Percentiles rank a stretch among this genome's conserved stretches.
Conservation (phyloP, 2,113 vertebrate genomes). For the Centropus bengalensis region DNA sequence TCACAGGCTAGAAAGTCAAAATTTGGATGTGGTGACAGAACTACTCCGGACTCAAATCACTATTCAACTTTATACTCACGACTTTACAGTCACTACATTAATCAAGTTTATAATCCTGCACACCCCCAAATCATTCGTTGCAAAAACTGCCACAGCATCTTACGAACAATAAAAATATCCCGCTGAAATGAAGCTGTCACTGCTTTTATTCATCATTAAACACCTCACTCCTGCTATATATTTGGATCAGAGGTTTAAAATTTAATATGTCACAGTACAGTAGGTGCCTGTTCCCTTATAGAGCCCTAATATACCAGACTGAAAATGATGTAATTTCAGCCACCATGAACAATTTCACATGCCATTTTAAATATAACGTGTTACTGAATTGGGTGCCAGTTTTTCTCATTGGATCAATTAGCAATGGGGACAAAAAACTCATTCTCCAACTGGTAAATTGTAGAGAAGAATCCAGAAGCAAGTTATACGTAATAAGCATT, state of each 20-base stretch:
- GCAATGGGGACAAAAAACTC: constrained; percentile 44
- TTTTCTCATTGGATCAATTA: constrained; percentile 66
- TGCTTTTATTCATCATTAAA: constrained; percentile 17
- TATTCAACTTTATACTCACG: not conserved
- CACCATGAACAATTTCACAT: constrained; percentile 38
- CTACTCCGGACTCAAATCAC: not conserved
- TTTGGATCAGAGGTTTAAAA: constrained; percentile 52
- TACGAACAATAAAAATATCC: not conserved
- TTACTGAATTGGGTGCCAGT: constrained; percentile 48
- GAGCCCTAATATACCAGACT: constrained; percentile 29
- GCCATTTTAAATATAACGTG: constrained; percentile 60
- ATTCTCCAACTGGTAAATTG: constrained; percentile 65
- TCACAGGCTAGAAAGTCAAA: not conserved
- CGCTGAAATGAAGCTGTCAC: not conserved
- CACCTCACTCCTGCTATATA: not conserved
- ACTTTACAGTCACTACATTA: too few species aligned
- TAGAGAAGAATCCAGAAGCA: constrained; percentile 53
- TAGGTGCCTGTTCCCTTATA: constrained; percentile 37
- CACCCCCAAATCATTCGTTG: not conserved
- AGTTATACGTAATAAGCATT: constrained; percentile 35
- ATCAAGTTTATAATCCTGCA: not conserved
- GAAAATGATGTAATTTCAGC: constrained; percentile 60
- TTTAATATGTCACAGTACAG: constrained; percentile 38
- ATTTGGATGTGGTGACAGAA: not conserved
- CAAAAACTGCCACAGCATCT: not conserved